Conservation (phyloP, 1,140 invertebrate species). For the Carcinoscorpius rotundicauda region DNA sequence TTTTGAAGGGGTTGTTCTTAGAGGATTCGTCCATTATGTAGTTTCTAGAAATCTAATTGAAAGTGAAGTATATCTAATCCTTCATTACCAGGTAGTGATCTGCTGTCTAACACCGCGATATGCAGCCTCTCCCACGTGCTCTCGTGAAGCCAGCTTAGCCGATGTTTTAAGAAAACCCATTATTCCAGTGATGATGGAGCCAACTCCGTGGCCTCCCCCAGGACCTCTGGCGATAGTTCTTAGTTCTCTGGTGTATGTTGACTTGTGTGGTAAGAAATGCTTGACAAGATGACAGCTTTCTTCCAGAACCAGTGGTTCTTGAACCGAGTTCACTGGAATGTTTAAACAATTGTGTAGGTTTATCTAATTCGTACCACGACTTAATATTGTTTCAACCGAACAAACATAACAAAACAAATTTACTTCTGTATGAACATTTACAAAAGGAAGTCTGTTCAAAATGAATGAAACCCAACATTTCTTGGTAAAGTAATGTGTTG, state of each 20-base stretch:
- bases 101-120: constrained; percentile 38
- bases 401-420: no score
- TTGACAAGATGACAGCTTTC: not conserved
- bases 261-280: constrained; percentile 31
- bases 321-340: not conserved
- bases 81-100: constrained; percentile 27
- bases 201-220: constrained; percentile 37
- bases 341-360: not conserved
- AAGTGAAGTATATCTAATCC: not conserved
- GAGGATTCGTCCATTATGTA: no score
- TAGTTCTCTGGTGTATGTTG: constrained; percentile 36
- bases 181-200: constrained; percentile 35
- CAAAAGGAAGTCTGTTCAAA: not conserved
- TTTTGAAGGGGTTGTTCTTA: no score
- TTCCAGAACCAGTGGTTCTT: no score
- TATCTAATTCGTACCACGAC: not conserved
- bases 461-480: no score
- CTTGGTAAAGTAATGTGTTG: no score
- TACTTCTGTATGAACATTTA: not conserved
- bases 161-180: constrained; percentile 38
- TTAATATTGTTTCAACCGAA: not conserved
- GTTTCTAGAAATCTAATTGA: no score
- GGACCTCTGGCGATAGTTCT: constrained; percentile 37
- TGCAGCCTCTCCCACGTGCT: constrained; percentile 35
- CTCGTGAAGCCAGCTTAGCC: constrained; percentile 36